Evolutionary conservation across 1,140 invertebrate genomes (phyloP), one percentile per base, ranked within the genome.

Genomic region (Aleiodes sp.): DNA sequence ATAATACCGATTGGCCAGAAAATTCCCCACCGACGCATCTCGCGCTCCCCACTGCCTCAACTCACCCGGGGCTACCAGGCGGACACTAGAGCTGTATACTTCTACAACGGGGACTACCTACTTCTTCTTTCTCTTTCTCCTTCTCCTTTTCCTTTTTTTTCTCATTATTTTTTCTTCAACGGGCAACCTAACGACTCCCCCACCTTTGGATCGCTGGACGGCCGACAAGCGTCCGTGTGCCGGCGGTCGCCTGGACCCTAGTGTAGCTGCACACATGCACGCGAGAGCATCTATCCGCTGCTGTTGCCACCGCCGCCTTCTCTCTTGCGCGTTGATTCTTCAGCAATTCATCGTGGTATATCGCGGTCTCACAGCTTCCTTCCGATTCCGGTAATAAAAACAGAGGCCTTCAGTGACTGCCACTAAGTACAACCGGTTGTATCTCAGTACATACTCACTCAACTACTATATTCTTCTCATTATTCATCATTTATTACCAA

Each of bases 201-300:
- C 78, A 78, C 80, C 73, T 75, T 69, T 61, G 60, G 46, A 63
- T 52, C 35, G 66, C 75, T 73, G 66, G 75, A 73, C 75, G 74
- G 72, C 70, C 77, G 74, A 59, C 70, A 70, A 76, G 64, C 76
- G 75, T 78, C 75, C 74, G 76, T 79, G 76, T 76, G 73, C 76
- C 73, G 75, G 68, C 75, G 59, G 75, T 76, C 73, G 79, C 75
- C 70, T 75, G 71, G 75, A 69, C 73, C 70, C 76, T 83, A 82
- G 81, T 83, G 80, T 85, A 80, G 83, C 84, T 86, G 84, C 82
- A 84, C 82, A 84, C 85, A 85, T 86, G 83, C 82, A 85, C 80
- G 84, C 83, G 84, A 84, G 78, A 86, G 80, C 84, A 85, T 84
- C 84, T 79, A 79, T 79, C 75, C 79, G 77, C 68, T 70, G 70